Evolutionary conservation across 2,888 invertebrate species (phyloP).

Genomic region (Stenurella melanura): DNA sequence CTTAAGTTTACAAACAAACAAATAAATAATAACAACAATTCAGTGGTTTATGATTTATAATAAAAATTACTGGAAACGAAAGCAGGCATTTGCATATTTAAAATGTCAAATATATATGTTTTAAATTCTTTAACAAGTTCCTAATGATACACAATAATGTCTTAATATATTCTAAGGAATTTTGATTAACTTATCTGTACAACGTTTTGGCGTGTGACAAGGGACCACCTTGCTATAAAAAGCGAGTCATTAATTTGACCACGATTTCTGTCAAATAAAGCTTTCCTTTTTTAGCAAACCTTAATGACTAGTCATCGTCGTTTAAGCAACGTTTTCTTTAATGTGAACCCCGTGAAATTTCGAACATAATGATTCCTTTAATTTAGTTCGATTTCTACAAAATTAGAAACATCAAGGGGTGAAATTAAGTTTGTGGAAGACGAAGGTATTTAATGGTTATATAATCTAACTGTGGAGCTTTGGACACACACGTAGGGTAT

Average conservation of each 20-base stretch:
- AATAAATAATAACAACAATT: constrained; percentile 8
- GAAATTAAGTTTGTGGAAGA: constrained; percentile 17
- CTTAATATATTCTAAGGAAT: constrained; percentile 44
- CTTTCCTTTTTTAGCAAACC: constrained; percentile 42
- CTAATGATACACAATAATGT: constrained; percentile 36
- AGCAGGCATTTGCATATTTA: constrained; percentile 29
- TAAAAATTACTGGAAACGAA: constrained; percentile 21
- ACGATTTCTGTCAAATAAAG: constrained; percentile 43
- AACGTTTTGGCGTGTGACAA: constrained; percentile 41
- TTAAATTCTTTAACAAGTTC: constrained; percentile 34
- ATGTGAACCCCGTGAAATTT: constrained; percentile 20
- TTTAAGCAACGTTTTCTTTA: constrained; percentile 31
- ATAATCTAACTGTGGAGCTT: not conserved
- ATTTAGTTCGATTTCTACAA: constrained; percentile 27
- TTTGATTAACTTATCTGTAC: constrained; percentile 44
- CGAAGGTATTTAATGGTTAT: not conserved
- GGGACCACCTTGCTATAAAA: constrained; percentile 46
- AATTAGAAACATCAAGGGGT: constrained; percentile 35
- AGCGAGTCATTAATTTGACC: constrained; percentile 45
- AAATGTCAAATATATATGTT: constrained; percentile 31
- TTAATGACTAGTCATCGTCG: constrained; percentile 38
- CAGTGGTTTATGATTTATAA: constrained; percentile 31
- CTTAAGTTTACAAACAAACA: not conserved
- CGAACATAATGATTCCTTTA: constrained; percentile 34
- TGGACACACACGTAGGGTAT: not conserved